A percentile compares a stretch with the other conserved stretches of the same genome.
Conservation (phyloP, 1,140 invertebrate genomes). For the Heliconius eleuchia region DNA sequence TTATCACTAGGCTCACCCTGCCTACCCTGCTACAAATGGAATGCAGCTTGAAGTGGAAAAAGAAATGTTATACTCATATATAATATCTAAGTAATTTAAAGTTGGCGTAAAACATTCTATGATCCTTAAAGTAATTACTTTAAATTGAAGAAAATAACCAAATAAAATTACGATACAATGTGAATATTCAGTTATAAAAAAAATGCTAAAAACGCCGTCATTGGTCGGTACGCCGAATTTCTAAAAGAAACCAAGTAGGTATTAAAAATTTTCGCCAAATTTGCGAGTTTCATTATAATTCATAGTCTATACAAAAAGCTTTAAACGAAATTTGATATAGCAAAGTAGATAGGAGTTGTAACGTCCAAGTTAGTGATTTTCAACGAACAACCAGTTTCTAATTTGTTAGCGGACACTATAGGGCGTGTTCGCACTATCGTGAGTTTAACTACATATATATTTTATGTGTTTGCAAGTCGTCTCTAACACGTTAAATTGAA, state of each 20-base stretch:
- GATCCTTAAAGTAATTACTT: too few species aligned
- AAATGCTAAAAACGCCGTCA: too few species aligned
- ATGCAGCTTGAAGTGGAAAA: background rate
- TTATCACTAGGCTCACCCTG: too few species aligned
- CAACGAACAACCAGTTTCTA: slow-evolving; percentile 38
- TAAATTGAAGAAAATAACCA: too few species aligned
- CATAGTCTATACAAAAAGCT: background rate
- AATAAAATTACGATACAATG: too few species aligned
- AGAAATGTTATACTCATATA: background rate
- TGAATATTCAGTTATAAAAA: too few species aligned
- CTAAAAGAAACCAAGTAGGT: background rate
- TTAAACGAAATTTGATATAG: background rate
- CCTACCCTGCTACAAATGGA: background rate
- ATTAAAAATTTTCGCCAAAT: background rate
- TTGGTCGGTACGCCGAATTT: background rate
- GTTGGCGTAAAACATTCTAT: too few species aligned
- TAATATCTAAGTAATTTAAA: too few species aligned
- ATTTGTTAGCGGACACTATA: slow-evolving; percentile 27
- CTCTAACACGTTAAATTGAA: too few species aligned
- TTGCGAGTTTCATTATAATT: background rate
- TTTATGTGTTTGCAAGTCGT: background rate
- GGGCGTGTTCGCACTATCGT: background rate
- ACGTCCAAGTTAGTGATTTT: slow-evolving; percentile 27
- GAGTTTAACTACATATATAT: background rate
- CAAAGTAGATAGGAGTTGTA: slow-evolving; percentile 5